Evolutionary conservation across 1,140 invertebrate genomes (phyloP).

Genomic region (Orius laevigatus): DNA sequence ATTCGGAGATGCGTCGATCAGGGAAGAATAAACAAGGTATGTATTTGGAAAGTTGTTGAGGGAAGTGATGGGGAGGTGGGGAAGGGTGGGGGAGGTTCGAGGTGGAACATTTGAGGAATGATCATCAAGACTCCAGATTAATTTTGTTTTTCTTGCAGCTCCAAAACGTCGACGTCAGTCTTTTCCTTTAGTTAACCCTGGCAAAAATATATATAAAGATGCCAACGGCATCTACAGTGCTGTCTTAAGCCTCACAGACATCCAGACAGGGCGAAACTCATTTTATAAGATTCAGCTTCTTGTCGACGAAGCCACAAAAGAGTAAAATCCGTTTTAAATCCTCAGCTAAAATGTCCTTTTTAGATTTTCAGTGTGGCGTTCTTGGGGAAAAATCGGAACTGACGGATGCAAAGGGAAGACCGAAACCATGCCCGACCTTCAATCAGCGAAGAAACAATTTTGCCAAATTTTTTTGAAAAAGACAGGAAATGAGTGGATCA

Average conservation of each 20-base stretch:
- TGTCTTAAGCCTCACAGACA: constrained; percentile 70
- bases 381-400: constrained; percentile 94
- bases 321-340: constrained; percentile 29
- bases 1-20: no score
- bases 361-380: constrained; percentile 68
- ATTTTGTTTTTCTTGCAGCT: no score
- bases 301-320: constrained; percentile 48
- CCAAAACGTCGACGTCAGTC: no score
- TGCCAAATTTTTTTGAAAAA: constrained; percentile 60
- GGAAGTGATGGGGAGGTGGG: no score
- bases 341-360: constrained; percentile 11
- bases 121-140: no score
- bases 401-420: constrained; percentile 70
- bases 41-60: no score
- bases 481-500: constrained; percentile 63
- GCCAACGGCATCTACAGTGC: constrained; percentile 50
- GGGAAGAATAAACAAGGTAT: no score
- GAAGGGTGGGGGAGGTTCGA: no score
- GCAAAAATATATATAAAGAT: constrained; percentile 47
- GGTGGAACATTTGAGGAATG: no score
- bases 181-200: no score
- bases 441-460: constrained; percentile 50
- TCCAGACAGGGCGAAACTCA: constrained; percentile 75
- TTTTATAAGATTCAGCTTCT: constrained; percentile 91
- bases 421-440: constrained; percentile 35